Evolutionary conservation across 2,113 vertebrate species (phyloP), one percentile per base, ranked within the genome.

Genomic region (Nettapus auritus): DNA sequence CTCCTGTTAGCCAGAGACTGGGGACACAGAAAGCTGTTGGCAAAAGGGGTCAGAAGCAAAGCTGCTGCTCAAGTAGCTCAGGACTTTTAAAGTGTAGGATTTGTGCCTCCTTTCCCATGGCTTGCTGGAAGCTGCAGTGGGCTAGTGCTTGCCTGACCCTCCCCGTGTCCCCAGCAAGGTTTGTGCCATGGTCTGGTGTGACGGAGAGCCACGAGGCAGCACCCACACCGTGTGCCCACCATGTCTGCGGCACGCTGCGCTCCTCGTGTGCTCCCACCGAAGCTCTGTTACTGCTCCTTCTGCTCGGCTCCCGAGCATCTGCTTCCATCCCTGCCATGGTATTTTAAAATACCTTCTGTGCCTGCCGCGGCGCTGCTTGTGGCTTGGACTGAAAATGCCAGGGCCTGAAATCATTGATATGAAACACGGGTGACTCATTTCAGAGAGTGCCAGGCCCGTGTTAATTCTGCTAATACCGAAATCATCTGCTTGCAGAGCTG

Each of bases 381-480:
- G 85, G 87, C 94, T 94, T 2, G 82, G 90, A 63, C 93, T 94
- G 95, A 20, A 92, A 95, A 96, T 86, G 93, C 88, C 80, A 90
- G 80, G 91, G 85, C 80, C 94, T 96, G 95, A 93, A 96, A 96
- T 93, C 95, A 80, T 5, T 70, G 91, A 84, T 93, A 75, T 29
- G 92, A 93, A 97, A 93, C 93, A 85, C 6, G 77, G 83, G 89
- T 96, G 96, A 97, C 74, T 96, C 96, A 95, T 70, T 80, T 76
- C 10, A 3, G 50, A 66, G 81, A 38, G 84, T 1, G 77, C 86
- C 96, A 94, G 89, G 86, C 90, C 81, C 33, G 11, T 42, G 89
- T 78, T 97, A 95, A 97, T 97, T 90, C 55, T 48, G 91, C 93
- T 96, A 96, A 93, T 86, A 28, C 68, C 40, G 77, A 28, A 96